Evolutionary conservation across 2,113 vertebrate species (phyloP).

Genomic region (Struthio camelus): DNA sequence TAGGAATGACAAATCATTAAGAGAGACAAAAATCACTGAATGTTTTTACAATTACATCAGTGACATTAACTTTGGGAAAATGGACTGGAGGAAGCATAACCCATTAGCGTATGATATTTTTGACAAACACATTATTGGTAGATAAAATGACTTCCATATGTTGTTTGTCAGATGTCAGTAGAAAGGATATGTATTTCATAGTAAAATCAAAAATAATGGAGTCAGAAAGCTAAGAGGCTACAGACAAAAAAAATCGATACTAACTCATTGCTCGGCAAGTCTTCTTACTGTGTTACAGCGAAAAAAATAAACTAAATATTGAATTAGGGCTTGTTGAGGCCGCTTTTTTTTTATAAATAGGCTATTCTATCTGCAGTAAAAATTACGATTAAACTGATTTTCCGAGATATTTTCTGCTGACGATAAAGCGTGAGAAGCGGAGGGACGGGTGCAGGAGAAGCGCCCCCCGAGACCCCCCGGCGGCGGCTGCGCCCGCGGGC

Average conservation of each 20-base stretch:
- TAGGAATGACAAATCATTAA: conserved; percentile 63
- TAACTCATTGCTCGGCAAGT: conserved; percentile 66
- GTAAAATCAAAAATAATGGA: conserved; percentile 90
- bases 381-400: not conserved
- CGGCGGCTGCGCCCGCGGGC: not conserved
- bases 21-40: conserved; percentile 29
- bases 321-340: not conserved
- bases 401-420: too few species aligned
- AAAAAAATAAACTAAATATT: conserved; percentile 72
- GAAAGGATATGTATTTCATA: conserved; percentile 85
- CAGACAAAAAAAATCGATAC: conserved; percentile 82
- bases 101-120: conserved; percentile 82
- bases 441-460: too few species aligned
- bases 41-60: conserved; percentile 72
- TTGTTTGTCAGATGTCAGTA: conserved; percentile 89
- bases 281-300: conserved; percentile 27
- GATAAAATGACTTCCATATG: conserved; percentile 88
- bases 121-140: conserved; percentile 87
- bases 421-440: too few species aligned
- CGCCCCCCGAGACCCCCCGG: too few species aligned
- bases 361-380: not conserved
- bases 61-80: conserved; percentile 73
- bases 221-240: conserved; percentile 77
- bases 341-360: not conserved
- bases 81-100: conserved; percentile 65